Evolutionary conservation across 2,888 invertebrate genomes (phyloP), one percentile per base, ranked within the genome.

Genomic region (Sminthurides aquaticus): DNA sequence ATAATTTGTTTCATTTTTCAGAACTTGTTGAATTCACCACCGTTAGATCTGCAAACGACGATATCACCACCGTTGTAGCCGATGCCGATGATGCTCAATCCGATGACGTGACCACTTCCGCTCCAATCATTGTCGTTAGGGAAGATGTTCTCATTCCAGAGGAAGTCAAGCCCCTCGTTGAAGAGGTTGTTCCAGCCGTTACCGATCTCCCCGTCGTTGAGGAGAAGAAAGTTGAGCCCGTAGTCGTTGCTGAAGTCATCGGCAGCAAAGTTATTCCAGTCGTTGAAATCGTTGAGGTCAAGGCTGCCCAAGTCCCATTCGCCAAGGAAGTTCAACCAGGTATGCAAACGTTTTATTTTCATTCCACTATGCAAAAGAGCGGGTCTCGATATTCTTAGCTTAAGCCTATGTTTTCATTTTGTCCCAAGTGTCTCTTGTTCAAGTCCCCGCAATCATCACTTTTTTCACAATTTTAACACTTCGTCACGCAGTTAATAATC

Each of bases 241-340:
- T 62, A 15, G 56, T 62, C 1, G 43, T 62, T 15, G 62, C 55
- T 55, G 62, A 62, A 22, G 43, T 55, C 24, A 26, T 62, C n/a
- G 62, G 56, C 28, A 34, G 54, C n/a, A 62, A 62, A 28, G 52
- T 62, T 25, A 43, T 62, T 8, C 62, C 62, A 27, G 55, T 62
- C 54, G 62, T 62, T 24, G 55, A 62, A 55, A 22, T 62, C n/a
- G 55, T 55, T 20, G 29, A 62, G 20, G 24, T 56, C 29, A 29
- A 28, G 26, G 24, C 52, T 2, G 48, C 2, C 2, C 5, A n/a
- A 59, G 25, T 26, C 43, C 15, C 20, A 20, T 5, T 24, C 20
- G 28, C 18, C 8, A 43, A 11, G 2, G 49, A 29, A 11, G 54
- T 55, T 8, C 28, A n/a, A n/a, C n/a, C 25, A 60, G 20, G 60